phyloP scores from a whole-genome alignment of 1,140 invertebrate genomes.

The Sweltsa coloradensis region DNA sequence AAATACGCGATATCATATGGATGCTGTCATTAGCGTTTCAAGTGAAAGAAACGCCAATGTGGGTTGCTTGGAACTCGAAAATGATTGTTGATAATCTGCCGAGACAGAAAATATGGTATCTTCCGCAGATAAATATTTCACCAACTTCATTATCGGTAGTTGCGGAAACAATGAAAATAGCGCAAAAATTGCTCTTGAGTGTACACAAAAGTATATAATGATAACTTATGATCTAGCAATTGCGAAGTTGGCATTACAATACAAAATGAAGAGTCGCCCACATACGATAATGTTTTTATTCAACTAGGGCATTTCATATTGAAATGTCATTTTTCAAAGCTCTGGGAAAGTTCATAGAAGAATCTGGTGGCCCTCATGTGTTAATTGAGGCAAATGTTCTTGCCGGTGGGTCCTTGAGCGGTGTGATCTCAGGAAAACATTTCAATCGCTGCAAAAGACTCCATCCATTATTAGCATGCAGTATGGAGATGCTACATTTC shows the following conservation, averaged over 20 bases:
- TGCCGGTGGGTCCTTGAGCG: constrained; percentile 30
- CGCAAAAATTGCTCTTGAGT: constrained; percentile 22
- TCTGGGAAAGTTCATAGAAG: constrained; percentile 31
- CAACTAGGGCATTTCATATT: constrained; percentile 34
- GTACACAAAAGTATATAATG: constrained; percentile 21
- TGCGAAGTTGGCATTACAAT: constrained; percentile 30
- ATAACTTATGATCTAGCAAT: constrained; percentile 29
- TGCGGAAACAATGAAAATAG: constrained; percentile 26
- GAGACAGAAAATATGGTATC: constrained; percentile 24
- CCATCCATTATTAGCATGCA: constrained; percentile 29
- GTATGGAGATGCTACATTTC: constrained; percentile 31
- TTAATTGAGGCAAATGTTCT: constrained; percentile 29
- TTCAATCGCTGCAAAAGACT: constrained; percentile 35
- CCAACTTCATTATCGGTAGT: constrained; percentile 26
- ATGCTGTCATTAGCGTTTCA: not conserved
- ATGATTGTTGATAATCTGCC: constrained; percentile 15
- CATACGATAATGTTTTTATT: constrained; percentile 32
- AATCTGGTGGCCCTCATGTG: constrained; percentile 29
- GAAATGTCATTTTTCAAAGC: constrained; percentile 35
- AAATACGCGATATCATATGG: not conserved
- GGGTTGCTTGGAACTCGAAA: constrained; percentile 23
- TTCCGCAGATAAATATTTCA: constrained; percentile 27
- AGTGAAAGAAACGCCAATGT: constrained; percentile 19
- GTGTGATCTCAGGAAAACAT: constrained; percentile 31
- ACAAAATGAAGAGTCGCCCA: constrained; percentile 22